These are phyloP conservation scores for Thalassarche chlororhynchos DNA, from an alignment of 2,113 vertebrate genomes.

Conservation along the genomic window DNA sequence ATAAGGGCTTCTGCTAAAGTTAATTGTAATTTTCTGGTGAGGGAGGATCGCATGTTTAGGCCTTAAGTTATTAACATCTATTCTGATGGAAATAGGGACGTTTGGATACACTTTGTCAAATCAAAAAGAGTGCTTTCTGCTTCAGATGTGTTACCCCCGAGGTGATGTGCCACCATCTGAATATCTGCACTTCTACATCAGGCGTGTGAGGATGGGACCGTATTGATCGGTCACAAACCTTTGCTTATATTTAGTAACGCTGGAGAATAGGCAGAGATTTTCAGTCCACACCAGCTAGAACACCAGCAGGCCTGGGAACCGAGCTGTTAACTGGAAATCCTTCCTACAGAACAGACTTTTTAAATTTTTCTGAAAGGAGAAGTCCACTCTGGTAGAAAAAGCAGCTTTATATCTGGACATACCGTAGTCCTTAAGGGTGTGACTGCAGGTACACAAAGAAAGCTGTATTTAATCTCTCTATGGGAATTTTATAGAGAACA, in stretches of 20 bases:
- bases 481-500: conserved; percentile 7
- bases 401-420: background rate
- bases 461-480: background rate
- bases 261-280: background rate
- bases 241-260: background rate
- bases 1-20: background rate
- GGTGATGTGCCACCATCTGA: background rate
- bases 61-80: conserved; percentile 9
- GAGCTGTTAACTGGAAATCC: background rate
- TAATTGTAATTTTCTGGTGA: background rate
- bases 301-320: background rate
- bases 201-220: background rate
- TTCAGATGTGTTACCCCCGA: background rate
- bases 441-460: conserved; percentile 20
- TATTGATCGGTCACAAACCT: background rate
- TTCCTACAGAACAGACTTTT: background rate
- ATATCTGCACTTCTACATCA: background rate
- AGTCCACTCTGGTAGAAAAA: background rate
- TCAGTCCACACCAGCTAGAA: background rate
- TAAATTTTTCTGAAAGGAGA: background rate
- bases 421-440: background rate
- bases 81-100: conserved; percentile 9
- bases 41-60: background rate
- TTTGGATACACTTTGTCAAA: background rate
- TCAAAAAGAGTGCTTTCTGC: conserved; percentile 5